phyloP scores from a whole-genome alignment of 2,797 vertebrate species.

The Pelochelys cantorii region DNA sequence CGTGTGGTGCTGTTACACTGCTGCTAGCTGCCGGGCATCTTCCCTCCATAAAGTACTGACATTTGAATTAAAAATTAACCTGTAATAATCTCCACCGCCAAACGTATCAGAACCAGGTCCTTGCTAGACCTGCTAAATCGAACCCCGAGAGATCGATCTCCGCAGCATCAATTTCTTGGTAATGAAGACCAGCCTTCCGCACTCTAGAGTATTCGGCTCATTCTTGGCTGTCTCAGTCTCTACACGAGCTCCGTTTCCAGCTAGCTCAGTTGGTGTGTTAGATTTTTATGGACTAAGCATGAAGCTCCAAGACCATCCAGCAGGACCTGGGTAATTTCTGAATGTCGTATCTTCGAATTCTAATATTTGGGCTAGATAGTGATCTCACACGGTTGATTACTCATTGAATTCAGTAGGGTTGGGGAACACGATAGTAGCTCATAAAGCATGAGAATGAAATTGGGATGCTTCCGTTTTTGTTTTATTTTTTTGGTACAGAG shows the following conservation, averaged over 20 bases:
- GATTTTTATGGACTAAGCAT: background rate
- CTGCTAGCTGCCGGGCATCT: background rate
- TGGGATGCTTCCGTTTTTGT: background rate
- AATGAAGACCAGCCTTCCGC: too few species aligned
- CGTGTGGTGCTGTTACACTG: background rate
- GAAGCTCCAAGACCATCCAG: background rate
- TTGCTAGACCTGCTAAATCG: too few species aligned
- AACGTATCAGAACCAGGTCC: background rate
- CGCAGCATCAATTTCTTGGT: too few species aligned
- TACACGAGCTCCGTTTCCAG: background rate
- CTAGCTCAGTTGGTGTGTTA: background rate
- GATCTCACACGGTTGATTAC: background rate
- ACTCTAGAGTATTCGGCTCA: background rate
- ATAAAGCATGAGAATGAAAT: background rate
- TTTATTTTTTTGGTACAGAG: background rate
- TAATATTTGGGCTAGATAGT: background rate
- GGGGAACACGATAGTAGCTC: background rate
- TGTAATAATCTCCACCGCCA: background rate
- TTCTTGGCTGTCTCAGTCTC: background rate
- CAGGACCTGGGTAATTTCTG: background rate
- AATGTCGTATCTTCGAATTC: background rate
- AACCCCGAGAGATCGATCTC: too few species aligned
- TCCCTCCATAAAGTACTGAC: background rate
- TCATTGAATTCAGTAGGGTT: background rate
- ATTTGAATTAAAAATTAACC: background rate